Conservation (phyloP, 2,113 vertebrate genomes). For the Zootoca vivipara region DNA sequence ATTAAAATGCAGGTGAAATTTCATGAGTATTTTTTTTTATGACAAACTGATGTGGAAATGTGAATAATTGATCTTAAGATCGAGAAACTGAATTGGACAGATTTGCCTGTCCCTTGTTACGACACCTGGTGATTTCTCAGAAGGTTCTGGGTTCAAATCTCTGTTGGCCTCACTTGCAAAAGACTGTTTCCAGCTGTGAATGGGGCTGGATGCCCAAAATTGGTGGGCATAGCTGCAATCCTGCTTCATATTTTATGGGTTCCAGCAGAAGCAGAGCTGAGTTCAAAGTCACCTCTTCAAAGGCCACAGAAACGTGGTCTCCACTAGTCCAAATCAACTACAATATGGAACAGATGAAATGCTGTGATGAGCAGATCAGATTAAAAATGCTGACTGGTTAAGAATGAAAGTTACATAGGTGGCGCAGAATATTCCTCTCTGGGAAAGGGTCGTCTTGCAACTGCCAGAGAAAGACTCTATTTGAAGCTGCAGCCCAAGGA, state of each 20-base stretch:
- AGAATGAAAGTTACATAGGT: background rate
- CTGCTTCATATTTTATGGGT: background rate
- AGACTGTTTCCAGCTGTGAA: background rate
- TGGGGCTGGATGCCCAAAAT: background rate
- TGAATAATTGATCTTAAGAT: too few species aligned
- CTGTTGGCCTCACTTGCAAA: background rate
- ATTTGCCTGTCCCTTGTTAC: too few species aligned
- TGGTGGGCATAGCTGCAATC: background rate
- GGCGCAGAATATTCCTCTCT: too few species aligned
- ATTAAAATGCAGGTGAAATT: too few species aligned
- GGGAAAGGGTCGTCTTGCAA: background rate
- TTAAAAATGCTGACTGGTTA: background rate
- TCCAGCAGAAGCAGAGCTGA: background rate
- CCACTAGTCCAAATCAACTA: background rate
- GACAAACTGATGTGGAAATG: too few species aligned
- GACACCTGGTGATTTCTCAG: background rate
- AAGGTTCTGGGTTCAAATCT: background rate
- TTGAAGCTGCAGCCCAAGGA: background rate
- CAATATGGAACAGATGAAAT: background rate
- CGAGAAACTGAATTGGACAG: too few species aligned
- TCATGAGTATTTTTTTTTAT: too few species aligned
- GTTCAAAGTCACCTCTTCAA: background rate
- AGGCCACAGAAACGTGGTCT: background rate
- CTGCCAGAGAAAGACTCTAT: background rate
- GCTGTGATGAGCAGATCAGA: background rate